A percentile compares a stretch with the other conserved stretches of the same genome.
Conservation (phyloP, 2,797 vertebrate species). For the Erpetoichthys calabaricus region DNA sequence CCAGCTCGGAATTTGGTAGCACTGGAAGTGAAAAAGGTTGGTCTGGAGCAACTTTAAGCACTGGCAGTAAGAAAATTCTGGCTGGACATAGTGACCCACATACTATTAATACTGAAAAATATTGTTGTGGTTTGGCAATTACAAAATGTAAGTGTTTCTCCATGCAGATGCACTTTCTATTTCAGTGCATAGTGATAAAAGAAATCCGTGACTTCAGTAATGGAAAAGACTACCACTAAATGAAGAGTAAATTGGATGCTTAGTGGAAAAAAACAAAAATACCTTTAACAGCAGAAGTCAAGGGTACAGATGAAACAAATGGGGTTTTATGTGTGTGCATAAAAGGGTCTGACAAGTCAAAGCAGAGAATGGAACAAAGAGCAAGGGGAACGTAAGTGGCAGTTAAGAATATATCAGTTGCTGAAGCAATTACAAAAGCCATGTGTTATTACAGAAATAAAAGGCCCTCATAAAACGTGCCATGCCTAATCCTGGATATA, state of each 20-base stretch:
- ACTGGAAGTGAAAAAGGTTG: constrained; percentile 31
- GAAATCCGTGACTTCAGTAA: constrained; percentile 26
- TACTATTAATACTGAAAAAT: constrained; percentile 25
- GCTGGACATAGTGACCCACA: constrained; percentile 27
- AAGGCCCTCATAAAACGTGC: too few relatives aligned
- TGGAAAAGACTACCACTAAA: constrained; percentile 30
- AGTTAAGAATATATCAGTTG: too few relatives aligned
- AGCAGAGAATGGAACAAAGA: too few relatives aligned
- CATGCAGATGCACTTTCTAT: constrained; percentile 12
- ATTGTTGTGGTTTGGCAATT: constrained; percentile 30
- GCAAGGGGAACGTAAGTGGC: too few relatives aligned
- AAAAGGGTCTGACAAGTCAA: too few relatives aligned
- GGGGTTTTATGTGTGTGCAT: too few relatives aligned
- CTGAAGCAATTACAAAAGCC: too few relatives aligned
- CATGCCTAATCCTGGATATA: too few relatives aligned
- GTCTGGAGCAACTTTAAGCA: constrained; percentile 48
- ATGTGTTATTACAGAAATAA: too few relatives aligned
- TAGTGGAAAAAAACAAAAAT: too few relatives aligned
- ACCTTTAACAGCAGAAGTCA: too few relatives aligned
- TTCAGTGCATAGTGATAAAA: constrained; percentile 32
- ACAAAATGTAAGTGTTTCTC: neutral
- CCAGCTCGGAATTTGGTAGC: constrained; percentile 27
- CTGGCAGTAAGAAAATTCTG: constrained; percentile 35
- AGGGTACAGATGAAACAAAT: too few relatives aligned
- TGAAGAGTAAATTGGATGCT: neutral